These are phyloP conservation scores for Erebia palarica DNA, from an alignment of 2,888 invertebrate species.

Conservation along the genomic window DNA sequence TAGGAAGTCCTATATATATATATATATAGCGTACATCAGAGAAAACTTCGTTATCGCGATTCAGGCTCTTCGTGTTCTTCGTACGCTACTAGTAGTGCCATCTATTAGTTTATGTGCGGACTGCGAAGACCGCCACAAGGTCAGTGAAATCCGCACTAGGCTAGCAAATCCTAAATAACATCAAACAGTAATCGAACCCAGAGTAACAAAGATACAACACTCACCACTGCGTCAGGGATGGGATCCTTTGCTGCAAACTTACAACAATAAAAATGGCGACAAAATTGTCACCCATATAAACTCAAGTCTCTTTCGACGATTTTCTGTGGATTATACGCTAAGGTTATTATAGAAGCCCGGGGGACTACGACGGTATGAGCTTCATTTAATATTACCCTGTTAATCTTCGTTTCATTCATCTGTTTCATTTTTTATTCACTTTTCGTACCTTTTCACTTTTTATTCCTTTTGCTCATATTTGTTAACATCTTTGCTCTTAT, in stretches of 20 bases:
- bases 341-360: background rate
- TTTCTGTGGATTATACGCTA: background rate
- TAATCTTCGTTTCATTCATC: slow-evolving; percentile 7
- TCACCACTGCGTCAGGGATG: background rate
- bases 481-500: background rate
- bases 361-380: background rate
- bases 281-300: slow-evolving; percentile 1
- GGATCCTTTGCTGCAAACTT: background rate
- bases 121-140: too few species aligned
- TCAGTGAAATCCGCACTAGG: too few species aligned
- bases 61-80: too few species aligned
- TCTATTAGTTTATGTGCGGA: too few species aligned
- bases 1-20: too few species aligned
- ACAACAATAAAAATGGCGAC: slow-evolving; percentile 27
- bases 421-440: slow-evolving; percentile 11
- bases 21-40: too few species aligned
- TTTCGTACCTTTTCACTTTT: slow-evolving; percentile 3
- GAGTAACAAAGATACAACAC: background rate
- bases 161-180: too few species aligned
- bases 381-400: slow-evolving; percentile 12
- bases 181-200: too few species aligned
- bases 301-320: background rate
- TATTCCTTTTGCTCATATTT: background rate
- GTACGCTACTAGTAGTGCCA: too few species aligned
- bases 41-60: too few species aligned